Percentiles rank a stretch among this genome's conserved stretches.
Evolutionary conservation across 64 coral and sea anemone species (phyloP).

Genomic region (Pachyseris speciosa): DNA sequence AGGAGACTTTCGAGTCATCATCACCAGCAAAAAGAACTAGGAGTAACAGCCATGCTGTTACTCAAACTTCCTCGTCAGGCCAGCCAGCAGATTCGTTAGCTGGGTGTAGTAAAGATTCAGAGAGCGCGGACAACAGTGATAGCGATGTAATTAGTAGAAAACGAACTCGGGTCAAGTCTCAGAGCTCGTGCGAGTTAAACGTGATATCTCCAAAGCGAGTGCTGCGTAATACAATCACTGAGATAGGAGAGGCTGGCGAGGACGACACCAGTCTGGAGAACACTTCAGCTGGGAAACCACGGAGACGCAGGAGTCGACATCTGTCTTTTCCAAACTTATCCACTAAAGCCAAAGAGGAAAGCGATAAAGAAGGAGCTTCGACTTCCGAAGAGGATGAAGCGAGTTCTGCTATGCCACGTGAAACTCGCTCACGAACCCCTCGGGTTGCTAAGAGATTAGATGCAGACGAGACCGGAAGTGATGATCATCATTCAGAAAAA

Average conservation of each 20-base stretch:
- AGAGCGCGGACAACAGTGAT: not conserved
- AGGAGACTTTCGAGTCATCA: not conserved
- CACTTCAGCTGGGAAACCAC: not conserved
- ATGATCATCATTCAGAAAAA: not conserved
- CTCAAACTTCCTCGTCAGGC: not conserved
- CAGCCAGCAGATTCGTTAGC: not conserved
- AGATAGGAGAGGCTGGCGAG: not conserved
- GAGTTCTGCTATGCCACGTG: not conserved
- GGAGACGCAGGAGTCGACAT: constrained; percentile 2
- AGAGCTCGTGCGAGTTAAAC: not conserved
- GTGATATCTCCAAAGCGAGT: not conserved
- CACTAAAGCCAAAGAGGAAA: not conserved
- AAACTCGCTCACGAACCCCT: not conserved
- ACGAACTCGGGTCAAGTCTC: constrained; percentile 25
- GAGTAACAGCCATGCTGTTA: not conserved
- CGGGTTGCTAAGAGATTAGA: not conserved
- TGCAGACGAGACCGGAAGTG: not conserved
- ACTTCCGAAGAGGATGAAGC: not conserved
- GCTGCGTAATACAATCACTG: not conserved
- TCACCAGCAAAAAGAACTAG: not conserved
- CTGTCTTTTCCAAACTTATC: not conserved
- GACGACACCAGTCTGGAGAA: not conserved
- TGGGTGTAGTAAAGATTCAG: constrained; percentile 1
- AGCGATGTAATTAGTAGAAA: not conserved
- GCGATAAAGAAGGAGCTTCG: not conserved